phyloP scores from a whole-genome alignment of 2,888 invertebrate species.

The Hipparchia sbordonii region DNA sequence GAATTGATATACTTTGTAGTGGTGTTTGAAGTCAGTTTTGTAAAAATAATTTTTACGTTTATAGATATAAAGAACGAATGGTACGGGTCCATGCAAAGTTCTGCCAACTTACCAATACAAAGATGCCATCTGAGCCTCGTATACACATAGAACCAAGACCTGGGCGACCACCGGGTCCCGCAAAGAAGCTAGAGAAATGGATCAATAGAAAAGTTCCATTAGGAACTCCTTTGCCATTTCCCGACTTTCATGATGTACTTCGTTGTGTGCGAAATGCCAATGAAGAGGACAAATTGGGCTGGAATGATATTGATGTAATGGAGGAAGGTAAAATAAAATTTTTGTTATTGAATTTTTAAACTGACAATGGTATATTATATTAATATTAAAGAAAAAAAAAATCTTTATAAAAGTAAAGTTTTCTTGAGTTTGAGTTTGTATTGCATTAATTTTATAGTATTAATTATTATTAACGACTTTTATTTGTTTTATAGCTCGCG shows the following conservation, averaged over 20 bases:
- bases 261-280: constrained; percentile 71
- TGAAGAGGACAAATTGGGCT: constrained; percentile 65
- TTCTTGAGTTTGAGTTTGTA: too few species aligned
- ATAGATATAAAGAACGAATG: constrained; percentile 76
- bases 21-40: too few species aligned
- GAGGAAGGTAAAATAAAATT: constrained; percentile 66
- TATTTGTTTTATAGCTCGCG: constrained; percentile 75
- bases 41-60: too few species aligned
- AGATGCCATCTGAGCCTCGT: constrained; percentile 73
- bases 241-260: constrained; percentile 81
- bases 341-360: background rate
- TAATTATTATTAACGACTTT: background rate
- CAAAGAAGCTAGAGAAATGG: constrained; percentile 67
- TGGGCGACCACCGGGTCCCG: constrained; percentile 69
- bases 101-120: constrained; percentile 84
- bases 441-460: too few species aligned
- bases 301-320: constrained; percentile 71
- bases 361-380: background rate
- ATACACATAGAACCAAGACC: constrained; percentile 64
- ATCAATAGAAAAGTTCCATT: constrained; percentile 73
- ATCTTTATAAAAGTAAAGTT: too few species aligned
- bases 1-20: too few species aligned
- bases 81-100: constrained; percentile 82
- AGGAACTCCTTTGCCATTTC: constrained; percentile 72
- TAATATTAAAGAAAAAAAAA: too few species aligned